Evolutionary conservation across 1,140 invertebrate species (phyloP), one percentile per base, ranked within the genome.

Genomic region (Lerema accius): DNA sequence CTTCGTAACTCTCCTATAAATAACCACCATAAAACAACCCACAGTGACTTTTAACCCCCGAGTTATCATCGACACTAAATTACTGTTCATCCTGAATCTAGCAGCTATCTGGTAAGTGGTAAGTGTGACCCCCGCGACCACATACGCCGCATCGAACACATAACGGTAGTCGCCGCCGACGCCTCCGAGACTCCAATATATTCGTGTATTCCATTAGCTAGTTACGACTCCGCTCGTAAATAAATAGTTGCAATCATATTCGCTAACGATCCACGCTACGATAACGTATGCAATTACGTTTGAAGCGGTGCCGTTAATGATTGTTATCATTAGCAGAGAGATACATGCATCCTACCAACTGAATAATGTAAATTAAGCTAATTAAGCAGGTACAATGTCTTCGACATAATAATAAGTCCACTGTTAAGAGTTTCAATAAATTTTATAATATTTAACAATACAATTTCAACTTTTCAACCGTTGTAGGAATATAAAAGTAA

Each of bases 211-310:
- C 48, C 48, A 37, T 50, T 50, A 50, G 26, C 48, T 35, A 23
- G 11, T 50, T 50, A 50, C 48, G 48, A 50, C 48, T 50, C 15
- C 28, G 26, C 48, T 13, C 48, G 14, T 50, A 50, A 50, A 50
- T 50, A 50, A 32, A 49, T 49, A 49, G 13, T 49, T 49, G 5
- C 11, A 14, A 49, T 49, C 26, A 49, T 49, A 49, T 49, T 48
- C 15, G 46, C 49, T 39, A 51, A 51, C 32, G 49, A 51, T 39
- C 15, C 49, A 14, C 32, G 9, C 4, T 11, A 15, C 26, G 49
- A 39, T 51, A 51, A 51, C 15, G 32, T 39, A 15, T 49, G 46
- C 32, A 35, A 49, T 49, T 49, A 49, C 10, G 46, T 49, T 49
- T 49, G 13, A 49, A 15, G 26, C 14, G 46, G 19, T 28, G 26